Evolutionary conservation across 2,113 vertebrate genomes (phyloP), one percentile per base, ranked within the genome.

Genomic region (Perognathus longimembris): DNA sequence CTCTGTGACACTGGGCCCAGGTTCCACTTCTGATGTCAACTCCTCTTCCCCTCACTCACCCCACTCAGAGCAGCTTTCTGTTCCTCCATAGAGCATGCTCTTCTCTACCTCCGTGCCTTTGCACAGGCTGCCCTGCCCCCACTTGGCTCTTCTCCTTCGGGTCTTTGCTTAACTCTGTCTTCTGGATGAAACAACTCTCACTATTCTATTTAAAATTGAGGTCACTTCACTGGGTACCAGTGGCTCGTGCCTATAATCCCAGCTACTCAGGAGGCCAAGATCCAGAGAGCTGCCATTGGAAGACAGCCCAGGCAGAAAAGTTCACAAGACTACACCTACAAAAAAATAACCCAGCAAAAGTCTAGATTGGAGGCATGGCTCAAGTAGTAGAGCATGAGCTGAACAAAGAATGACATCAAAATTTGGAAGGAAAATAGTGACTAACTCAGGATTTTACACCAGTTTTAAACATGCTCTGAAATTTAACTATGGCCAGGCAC

Each of bases 371-470:
- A 45, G 50, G 10, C 50, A 14, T 54, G 11, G 15, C 50, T 54
- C 50, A 54, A 54, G 50, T 54, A 54, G 50, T 54, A 54, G 50
- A 54, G 50, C 11, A 54, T 4, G 12, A 54, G 15, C 50, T 54
- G 50, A 54, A 15, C 50, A 54, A 54, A 54, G 50, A 54, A 54
- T 74, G 1, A 5, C 26, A 69, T 67, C 30, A 76, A 81, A 76
- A 76, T 93, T 71, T 32, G n/a, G 7, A 88, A 91, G 69, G 74
- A 63, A 93, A 82, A 85, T 59, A 10, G 80, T 40, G 36, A 34
- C 26, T 34, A 63, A 40, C 7, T 12, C 36, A 50, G 54, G 79
- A 85, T 84, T 90, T 84, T 85, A 80, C n/a, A 76, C 50, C 67
- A 73, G 20, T 59, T n/a, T 42, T 32, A 87, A 34, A 74, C 34